A percentile compares a stretch with the other conserved stretches of the same genome.
These are phyloP conservation scores for Enteromius viviparus DNA, from an alignment of 2,797 vertebrate species.

Conservation along the genomic window DNA sequence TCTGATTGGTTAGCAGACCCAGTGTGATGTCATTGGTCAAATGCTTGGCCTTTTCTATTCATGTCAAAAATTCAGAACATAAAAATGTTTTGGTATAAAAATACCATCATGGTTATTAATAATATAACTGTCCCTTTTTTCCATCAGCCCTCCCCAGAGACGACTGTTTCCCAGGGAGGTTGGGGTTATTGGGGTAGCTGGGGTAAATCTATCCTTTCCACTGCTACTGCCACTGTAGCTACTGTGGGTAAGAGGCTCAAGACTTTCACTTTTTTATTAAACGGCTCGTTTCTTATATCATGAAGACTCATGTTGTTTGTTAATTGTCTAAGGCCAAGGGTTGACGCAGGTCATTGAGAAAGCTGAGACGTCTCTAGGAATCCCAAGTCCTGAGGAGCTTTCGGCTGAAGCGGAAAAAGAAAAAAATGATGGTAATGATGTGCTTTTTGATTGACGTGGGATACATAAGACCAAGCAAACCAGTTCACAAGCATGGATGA, in stretches of 20 bases:
- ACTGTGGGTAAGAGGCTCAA: constrained; percentile 87
- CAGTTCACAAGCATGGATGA: background rate
- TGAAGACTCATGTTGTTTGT: background rate
- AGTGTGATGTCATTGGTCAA: background rate
- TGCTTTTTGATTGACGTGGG: background rate
- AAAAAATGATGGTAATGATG: constrained; percentile 59
- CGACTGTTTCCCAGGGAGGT: constrained; percentile 79
- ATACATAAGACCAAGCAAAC: background rate
- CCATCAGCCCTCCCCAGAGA: constrained; percentile 70
- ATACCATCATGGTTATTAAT: background rate
- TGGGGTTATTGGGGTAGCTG: constrained; percentile 98
- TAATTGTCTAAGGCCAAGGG: constrained; percentile 83
- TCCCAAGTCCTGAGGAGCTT: constrained; percentile 88
- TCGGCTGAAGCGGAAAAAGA: constrained; percentile 77
- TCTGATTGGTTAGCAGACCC: background rate
- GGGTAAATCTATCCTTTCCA: constrained; percentile 93
- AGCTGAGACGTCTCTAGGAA: constrained; percentile 92
- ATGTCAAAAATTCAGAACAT: background rate
- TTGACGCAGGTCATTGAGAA: constrained; percentile 96
- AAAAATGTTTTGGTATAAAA: background rate
- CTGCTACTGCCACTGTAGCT: constrained; percentile 91
- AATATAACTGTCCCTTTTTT: background rate
- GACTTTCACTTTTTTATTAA: background rate
- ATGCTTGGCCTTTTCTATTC: background rate
- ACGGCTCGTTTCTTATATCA: background rate